These are phyloP conservation scores for Zaprionus tsacasi DNA, from an alignment of 1,140 invertebrate genomes.

Conservation along the genomic window DNA sequence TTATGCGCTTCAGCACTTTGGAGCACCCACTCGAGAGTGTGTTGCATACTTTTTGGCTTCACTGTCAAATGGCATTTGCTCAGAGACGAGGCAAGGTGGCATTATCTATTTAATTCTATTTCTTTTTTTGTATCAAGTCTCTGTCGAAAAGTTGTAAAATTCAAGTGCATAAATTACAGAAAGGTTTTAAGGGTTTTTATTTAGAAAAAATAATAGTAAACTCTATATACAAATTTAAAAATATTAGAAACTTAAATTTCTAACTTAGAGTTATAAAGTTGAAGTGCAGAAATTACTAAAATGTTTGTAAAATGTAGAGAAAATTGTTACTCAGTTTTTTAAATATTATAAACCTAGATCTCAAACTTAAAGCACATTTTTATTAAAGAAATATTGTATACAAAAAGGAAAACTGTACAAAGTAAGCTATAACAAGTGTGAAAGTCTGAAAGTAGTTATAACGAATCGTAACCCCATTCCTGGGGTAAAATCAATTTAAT, in stretches of 20 bases:
- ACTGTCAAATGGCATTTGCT: constrained; percentile 28
- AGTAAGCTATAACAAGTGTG: neutral
- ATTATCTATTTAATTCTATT: constrained; percentile 17
- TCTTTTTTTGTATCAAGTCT: too few relatives aligned
- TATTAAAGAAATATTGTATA: too few relatives aligned
- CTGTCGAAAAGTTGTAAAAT: constrained; percentile 6
- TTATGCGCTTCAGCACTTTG: constrained; percentile 68
- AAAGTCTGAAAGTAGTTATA: neutral
- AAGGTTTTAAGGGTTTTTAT: too few relatives aligned
- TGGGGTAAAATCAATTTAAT: neutral
- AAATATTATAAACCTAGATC: too few relatives aligned
- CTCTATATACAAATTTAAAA: too few relatives aligned
- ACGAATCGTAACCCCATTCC: neutral
- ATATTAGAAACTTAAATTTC: too few relatives aligned
- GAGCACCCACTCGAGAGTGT: constrained; percentile 49
- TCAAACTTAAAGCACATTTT: too few relatives aligned
- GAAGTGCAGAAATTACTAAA: constrained; percentile 27
- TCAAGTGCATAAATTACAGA: neutral
- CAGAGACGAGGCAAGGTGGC: neutral
- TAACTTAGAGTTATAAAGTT: neutral
- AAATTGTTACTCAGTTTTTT: too few relatives aligned
- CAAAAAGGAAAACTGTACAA: too few relatives aligned
- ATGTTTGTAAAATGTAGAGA: constrained; percentile 19
- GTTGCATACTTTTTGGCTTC: constrained; percentile 73
- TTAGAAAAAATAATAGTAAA: too few relatives aligned